phyloP scores from a whole-genome alignment of 2,888 invertebrate species.

The Tetramorium bicarinatum region DNA sequence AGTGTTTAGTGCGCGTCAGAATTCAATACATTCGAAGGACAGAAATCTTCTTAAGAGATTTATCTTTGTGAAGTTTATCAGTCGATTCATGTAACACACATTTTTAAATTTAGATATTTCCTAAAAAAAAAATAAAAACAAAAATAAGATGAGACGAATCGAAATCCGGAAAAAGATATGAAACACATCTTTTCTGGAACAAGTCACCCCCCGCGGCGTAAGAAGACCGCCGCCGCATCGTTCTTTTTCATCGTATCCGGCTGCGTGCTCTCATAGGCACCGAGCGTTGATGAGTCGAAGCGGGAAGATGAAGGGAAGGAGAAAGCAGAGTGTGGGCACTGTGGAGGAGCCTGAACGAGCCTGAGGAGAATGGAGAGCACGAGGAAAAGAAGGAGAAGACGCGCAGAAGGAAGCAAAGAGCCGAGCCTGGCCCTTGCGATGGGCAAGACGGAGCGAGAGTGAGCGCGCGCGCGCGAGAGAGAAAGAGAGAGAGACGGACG shows the following conservation, averaged over 20 bases:
- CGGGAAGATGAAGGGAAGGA: constrained; percentile 78
- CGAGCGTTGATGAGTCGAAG: constrained; percentile 82
- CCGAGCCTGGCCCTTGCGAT: constrained; percentile 55
- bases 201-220: constrained; percentile 58
- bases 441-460: constrained; percentile 57
- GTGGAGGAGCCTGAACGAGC: constrained; percentile 64
- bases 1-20: background rate
- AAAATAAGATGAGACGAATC: constrained; percentile 23
- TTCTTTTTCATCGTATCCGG: constrained; percentile 67
- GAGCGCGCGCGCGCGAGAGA: background rate
- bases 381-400: constrained; percentile 63
- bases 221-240: constrained; percentile 67
- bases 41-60: background rate
- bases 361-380: constrained; percentile 70
- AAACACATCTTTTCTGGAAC: constrained; percentile 66
- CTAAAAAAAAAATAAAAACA: constrained; percentile 2
- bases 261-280: constrained; percentile 76
- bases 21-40: background rate
- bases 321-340: constrained; percentile 58
- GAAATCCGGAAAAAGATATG: constrained; percentile 64
- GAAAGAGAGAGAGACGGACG: constrained; percentile 55
- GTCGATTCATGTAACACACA: background rate
- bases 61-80: background rate
- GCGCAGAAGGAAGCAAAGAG: constrained; percentile 56
- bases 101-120: background rate